Conservation (phyloP, 2,888 invertebrate species). For the Leptopterna dolabrata region DNA sequence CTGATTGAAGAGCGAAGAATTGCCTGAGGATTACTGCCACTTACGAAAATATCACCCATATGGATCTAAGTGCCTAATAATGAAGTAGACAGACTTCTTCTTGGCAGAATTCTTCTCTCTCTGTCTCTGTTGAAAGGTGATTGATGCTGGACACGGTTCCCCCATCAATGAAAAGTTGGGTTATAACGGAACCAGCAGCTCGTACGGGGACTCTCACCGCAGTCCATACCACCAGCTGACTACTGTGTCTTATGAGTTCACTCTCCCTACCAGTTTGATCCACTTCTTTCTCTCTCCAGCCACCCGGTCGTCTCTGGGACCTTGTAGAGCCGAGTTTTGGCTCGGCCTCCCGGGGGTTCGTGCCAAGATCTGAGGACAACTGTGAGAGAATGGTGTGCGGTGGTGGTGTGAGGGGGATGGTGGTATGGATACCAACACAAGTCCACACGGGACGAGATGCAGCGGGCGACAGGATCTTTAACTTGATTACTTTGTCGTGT, state of each 20-base stretch:
- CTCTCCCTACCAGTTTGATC: not conserved
- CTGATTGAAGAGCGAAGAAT: no score
- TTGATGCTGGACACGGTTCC: no score
- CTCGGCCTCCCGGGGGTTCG: not conserved
- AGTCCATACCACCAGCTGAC: not conserved
- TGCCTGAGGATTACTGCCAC: no score
- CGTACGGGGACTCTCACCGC: not conserved
- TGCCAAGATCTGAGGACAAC: not conserved
- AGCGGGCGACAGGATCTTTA: not conserved
- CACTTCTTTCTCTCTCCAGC: not conserved
- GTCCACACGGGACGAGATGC: not conserved
- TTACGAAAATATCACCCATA: no score
- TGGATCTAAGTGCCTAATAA: no score
- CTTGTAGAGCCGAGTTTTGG: not conserved
- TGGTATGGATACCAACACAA: not conserved
- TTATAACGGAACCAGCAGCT: not conserved
- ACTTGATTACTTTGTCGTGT: not conserved
- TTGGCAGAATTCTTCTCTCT: no score
- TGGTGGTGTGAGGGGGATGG: not conserved
- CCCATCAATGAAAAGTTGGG: not conserved
- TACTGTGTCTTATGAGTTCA: not conserved
- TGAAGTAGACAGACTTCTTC: no score
- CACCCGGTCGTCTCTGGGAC: not conserved
- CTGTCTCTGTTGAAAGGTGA: no score
- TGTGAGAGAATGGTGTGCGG: no score